Conservation (phyloP, 2,797 vertebrate species). For the Lithobates pipiens region DNA sequence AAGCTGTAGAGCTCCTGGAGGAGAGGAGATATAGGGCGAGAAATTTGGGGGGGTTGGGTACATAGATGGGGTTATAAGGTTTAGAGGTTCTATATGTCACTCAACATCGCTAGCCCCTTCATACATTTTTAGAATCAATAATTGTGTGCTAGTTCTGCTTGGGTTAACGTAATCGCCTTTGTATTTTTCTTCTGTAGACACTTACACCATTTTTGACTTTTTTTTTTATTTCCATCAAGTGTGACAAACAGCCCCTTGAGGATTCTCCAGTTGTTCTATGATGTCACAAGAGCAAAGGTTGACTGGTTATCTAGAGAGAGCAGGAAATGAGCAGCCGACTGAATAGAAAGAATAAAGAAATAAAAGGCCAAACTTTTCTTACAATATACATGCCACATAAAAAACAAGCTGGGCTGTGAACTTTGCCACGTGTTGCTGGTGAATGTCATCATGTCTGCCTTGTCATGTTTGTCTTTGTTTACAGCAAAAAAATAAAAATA, state of each 20-base stretch:
- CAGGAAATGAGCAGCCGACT: slow-evolving; percentile 41
- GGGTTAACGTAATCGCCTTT: background rate
- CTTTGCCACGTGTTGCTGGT: slow-evolving; percentile 3
- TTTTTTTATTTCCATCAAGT: slow-evolving; percentile 5
- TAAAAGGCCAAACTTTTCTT: background rate
- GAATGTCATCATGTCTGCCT: background rate
- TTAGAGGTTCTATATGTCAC: too few relatives aligned
- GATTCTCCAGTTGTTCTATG: slow-evolving; percentile 11
- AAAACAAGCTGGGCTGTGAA: slow-evolving; percentile 30
- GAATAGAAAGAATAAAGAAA: background rate
- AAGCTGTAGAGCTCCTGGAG: too few relatives aligned
- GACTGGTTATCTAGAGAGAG: slow-evolving; percentile 1
- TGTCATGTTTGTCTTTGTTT: background rate
- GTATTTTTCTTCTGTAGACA: background rate
- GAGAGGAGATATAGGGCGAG: too few relatives aligned
- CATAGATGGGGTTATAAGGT: too few relatives aligned
- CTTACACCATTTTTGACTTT: background rate
- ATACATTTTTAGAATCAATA: background rate
- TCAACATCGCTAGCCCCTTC: too few relatives aligned
- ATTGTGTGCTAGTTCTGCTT: background rate
- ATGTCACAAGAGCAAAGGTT: slow-evolving; percentile 38
- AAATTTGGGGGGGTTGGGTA: too few relatives aligned
- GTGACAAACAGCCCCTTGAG: slow-evolving; percentile 11
- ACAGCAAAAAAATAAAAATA: background rate
- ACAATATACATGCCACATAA: background rate